Base-by-base conservation (phyloP, 2,888 invertebrate genomes). In the Mongoloraphidia duomilia region DNA sequence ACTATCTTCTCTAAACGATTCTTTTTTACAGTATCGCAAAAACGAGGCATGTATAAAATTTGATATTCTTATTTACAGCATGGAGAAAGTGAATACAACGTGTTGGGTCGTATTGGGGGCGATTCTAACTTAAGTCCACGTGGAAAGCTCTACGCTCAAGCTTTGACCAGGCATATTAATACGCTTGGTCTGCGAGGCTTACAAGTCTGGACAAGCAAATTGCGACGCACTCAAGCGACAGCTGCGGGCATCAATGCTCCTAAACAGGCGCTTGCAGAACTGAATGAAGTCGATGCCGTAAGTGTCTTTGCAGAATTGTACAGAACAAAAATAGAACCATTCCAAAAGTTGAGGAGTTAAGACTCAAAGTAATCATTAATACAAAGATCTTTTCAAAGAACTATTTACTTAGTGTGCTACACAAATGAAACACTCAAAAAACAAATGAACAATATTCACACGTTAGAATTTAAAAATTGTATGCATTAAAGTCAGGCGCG, bases 251-350 rank as follows among this genome's bases (percentile, higher is more conserved):
- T 86, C 34, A 76, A 83, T 51, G 90, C 88, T 0, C 83, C 88
- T 0, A 84, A 86, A 61, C 82, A 92, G 60, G 81, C 88, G 57
- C 77, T 93, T 58, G 80, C 88, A 53, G 89, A 88, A 38, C 74
- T 95, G 47, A 93, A 95, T 65, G 95, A 95, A 64, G 80, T 95
- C 46, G 85, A 92, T 72, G 94, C 94, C 61, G 89, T 84, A 70
- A 77, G 80, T 75, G 6, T 26, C 6, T 26, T 26, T 26, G 6
- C 26, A 3, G 6, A 1, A 6, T 6, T 26, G 6, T 6, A 17
- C 26, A 26, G 26, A 26, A 26, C 3, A 26, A 26, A 26, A 6
- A 6, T 6, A 26, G 26, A 26, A 17, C 17, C 17, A 3, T 17
- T 17, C 17, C 17, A 17, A 4, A 17, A 17, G 4, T 17, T 17